Evolutionary conservation across 2,888 invertebrate species (phyloP).

Genomic region (Glyphotaelius pellucidus): DNA sequence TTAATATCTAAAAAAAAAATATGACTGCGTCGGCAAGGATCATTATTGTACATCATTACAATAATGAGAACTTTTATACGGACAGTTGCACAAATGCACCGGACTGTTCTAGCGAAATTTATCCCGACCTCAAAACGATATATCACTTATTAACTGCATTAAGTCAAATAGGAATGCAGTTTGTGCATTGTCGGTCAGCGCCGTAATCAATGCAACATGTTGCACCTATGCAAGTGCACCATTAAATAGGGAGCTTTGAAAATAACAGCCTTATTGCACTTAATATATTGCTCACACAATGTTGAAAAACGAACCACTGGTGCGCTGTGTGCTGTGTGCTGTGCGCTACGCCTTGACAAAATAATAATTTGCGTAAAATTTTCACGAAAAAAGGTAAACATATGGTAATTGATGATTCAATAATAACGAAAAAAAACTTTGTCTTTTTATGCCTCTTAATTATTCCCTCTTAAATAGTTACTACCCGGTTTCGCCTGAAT

Average conservation of each 20-base stretch:
- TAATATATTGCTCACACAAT: slow-evolving; percentile 20
- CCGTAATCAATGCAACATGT: slow-evolving; percentile 60
- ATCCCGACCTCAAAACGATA: slow-evolving; percentile 56
- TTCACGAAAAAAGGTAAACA: not conserved
- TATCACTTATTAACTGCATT: slow-evolving; percentile 54
- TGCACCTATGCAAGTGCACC: slow-evolving; percentile 50
- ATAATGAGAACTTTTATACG: not conserved
- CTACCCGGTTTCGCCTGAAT: too few species aligned
- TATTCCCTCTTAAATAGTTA: not conserved
- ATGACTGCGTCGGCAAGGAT: not conserved
- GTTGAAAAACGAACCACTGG: slow-evolving; percentile 21
- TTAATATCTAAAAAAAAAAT: not conserved
- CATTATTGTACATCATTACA: not conserved
- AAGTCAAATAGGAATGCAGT: slow-evolving; percentile 53
- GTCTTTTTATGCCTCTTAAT: not conserved
- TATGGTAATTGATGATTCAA: not conserved
- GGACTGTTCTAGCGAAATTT: slow-evolving; percentile 30
- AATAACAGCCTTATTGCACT: slow-evolving; percentile 51
- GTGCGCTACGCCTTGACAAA: not conserved
- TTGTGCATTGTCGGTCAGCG: slow-evolving; percentile 47
- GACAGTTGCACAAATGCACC: not conserved
- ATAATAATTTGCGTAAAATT: not conserved
- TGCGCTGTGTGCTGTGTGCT: not conserved
- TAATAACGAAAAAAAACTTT: not conserved
- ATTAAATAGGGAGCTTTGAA: slow-evolving; percentile 52